These are phyloP conservation scores for Drosophila sucinea DNA, from an alignment of 1,140 invertebrate genomes.

Conservation along the genomic window DNA sequence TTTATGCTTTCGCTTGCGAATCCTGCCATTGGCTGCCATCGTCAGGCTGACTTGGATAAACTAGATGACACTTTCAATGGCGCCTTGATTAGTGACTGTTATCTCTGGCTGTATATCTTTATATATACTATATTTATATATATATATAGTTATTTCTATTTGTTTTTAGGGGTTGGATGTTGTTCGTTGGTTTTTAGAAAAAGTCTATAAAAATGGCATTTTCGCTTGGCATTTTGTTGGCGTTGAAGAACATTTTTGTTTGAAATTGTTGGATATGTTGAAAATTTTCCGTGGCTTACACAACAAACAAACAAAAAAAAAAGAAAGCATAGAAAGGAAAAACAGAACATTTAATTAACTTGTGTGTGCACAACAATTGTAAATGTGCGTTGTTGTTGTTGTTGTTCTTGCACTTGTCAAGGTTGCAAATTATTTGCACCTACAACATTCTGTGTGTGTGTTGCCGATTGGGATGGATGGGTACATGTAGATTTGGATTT, in stretches of 20 bases:
- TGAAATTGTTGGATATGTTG: conserved; percentile 63
- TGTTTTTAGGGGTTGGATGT: conserved; percentile 5
- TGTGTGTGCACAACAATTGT: conserved; percentile 17
- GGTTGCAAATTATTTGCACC: conserved; percentile 44
- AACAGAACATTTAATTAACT: conserved; percentile 57
- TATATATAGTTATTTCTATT: conserved; percentile 26
- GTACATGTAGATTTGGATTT: conserved; percentile 13
- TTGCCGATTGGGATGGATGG: conserved; percentile 30
- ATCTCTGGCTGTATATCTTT: conserved; percentile 9
- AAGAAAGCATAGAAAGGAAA: conserved; percentile 1
- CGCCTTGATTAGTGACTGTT: conserved; percentile 41
- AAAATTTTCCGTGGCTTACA: conserved; percentile 52
- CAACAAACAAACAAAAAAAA: conserved; percentile 18
- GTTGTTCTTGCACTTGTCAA: conserved; percentile 56
- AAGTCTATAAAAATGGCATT: conserved; percentile 73
- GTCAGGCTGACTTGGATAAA: conserved; percentile 39
- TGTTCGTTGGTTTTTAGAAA: conserved; percentile 50
- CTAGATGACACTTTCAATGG: conserved; percentile 45
- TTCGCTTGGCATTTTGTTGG: conserved; percentile 62
- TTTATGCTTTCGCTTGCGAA: conserved; percentile 69
- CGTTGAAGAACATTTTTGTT: conserved; percentile 26
- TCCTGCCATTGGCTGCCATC: conserved; percentile 58
- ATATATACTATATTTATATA: conserved; percentile 21
- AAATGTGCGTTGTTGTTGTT: conserved; percentile 16
- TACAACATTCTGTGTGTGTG: conserved; percentile 36